Conservation (phyloP, 2,797 vertebrate species). For the Emys orbicularis region DNA sequence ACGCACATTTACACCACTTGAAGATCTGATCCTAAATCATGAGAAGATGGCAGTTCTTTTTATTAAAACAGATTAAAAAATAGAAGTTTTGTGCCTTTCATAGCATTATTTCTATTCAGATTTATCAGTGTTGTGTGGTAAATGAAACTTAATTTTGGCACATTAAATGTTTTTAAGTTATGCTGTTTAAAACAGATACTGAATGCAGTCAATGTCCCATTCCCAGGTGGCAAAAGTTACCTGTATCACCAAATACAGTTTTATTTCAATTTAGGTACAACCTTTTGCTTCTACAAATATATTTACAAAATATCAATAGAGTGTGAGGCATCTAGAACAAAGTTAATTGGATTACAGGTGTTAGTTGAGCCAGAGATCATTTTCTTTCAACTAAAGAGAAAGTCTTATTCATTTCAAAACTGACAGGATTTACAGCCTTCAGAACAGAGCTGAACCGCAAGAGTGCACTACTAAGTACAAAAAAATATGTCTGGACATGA, state of each 20-base stretch:
- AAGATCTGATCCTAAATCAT: background rate
- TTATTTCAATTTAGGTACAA: background rate
- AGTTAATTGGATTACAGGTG: background rate
- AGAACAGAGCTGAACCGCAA: slow-evolving; percentile 20
- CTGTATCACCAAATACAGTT: background rate
- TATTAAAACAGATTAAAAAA: background rate
- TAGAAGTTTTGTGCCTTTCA: background rate
- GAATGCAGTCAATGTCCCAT: background rate
- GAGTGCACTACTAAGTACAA: slow-evolving; percentile 6
- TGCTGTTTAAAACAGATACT: background rate
- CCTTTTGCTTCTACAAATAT: fast-evolving
- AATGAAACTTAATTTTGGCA: background rate
- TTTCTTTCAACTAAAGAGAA: background rate
- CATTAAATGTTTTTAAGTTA: background rate
- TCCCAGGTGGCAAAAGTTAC: background rate
- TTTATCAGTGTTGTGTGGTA: background rate
- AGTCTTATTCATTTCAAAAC: background rate
- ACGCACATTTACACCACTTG: background rate
- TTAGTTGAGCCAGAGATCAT: background rate
- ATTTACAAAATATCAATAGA: background rate
- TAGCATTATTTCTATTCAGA: background rate
- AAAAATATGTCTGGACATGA: background rate
- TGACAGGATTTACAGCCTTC: background rate
- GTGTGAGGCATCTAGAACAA: background rate
- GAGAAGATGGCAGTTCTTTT: background rate